A percentile compares a stretch with the other conserved stretches of the same genome.
Conservation (phyloP, 2,797 vertebrate genomes). For the Pipistrellus pipistrellus region DNA sequence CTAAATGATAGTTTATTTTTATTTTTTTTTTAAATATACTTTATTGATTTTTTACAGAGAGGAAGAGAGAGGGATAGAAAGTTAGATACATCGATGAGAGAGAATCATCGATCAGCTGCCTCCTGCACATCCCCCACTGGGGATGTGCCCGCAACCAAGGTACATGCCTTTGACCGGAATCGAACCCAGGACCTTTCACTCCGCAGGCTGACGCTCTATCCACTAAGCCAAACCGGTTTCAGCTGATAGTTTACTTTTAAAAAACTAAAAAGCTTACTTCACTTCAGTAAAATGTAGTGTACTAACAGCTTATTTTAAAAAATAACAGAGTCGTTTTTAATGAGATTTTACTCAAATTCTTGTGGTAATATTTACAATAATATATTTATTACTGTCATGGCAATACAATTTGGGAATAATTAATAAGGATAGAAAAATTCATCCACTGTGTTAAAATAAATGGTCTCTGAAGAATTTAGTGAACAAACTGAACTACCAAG, state of each 20-base stretch:
- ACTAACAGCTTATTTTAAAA: slow-evolving; percentile 37
- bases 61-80: no score
- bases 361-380: background rate
- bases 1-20: slow-evolving; percentile 46
- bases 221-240: no score
- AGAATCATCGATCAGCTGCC: no score
- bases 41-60: no score
- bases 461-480: background rate
- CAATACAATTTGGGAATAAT: slow-evolving; percentile 57
- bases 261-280: slow-evolving; percentile 20
- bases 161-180: no score
- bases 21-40: no score
- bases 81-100: no score
- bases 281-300: slow-evolving; percentile 7
- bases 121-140: no score
- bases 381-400: background rate
- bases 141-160: no score
- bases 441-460: slow-evolving; percentile 40
- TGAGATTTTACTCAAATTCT: slow-evolving; percentile 13
- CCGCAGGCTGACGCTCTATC: no score
- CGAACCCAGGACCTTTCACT: no score
- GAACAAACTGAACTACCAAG: background rate
- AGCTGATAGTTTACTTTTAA: background rate
- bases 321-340: slow-evolving; percentile 51
- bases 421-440: slow-evolving; percentile 58